These are phyloP conservation scores for Neogobius melanostomus DNA, from an alignment of 2,113 vertebrate genomes.

Conservation along the genomic window DNA sequence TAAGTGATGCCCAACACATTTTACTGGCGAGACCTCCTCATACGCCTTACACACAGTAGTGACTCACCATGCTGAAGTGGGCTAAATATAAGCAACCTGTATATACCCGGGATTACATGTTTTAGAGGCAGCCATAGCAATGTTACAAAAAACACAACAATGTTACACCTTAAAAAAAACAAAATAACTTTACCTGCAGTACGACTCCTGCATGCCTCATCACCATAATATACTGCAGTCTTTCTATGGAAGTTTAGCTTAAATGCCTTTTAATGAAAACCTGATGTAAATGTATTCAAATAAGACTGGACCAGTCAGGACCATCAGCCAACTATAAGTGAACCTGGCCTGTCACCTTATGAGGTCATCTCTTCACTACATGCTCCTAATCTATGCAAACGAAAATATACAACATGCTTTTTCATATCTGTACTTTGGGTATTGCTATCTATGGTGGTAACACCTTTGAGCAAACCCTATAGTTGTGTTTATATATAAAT, in stretches of 20 bases:
- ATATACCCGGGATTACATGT: slow-evolving; percentile 15
- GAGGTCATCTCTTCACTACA: slow-evolving; percentile 37
- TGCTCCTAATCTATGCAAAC: slow-evolving; percentile 47
- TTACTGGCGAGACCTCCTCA: slow-evolving; percentile 15
- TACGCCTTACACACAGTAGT: slow-evolving; percentile 13
- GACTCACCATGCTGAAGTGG: slow-evolving; percentile 27
- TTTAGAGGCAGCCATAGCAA: slow-evolving; percentile 4
- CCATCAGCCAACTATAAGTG: slow-evolving; percentile 9
- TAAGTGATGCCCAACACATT: slow-evolving; percentile 7
- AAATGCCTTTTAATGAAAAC: slow-evolving; percentile 33
- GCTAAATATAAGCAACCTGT: slow-evolving; percentile 34
- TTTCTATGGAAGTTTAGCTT: slow-evolving; percentile 12
- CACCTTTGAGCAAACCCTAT: neutral
- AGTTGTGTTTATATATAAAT: too few species aligned
- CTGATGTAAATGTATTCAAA: slow-evolving; percentile 64
- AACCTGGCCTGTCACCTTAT: slow-evolving; percentile 42
- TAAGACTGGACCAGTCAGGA: slow-evolving; percentile 26
- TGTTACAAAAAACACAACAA: slow-evolving; percentile 8
- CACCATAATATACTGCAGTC: neutral
- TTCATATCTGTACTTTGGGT: slow-evolving; percentile 42
- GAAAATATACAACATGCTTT: slow-evolving; percentile 33
- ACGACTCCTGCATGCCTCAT: neutral
- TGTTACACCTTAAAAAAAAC: slow-evolving; percentile 8
- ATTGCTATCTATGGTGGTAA: slow-evolving; percentile 24
- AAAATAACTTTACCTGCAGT: neutral